Percentiles rank a stretch among this genome's conserved stretches.
phyloP scores from a whole-genome alignment of 1,140 invertebrate genomes.

The Adelges cooleyi region DNA sequence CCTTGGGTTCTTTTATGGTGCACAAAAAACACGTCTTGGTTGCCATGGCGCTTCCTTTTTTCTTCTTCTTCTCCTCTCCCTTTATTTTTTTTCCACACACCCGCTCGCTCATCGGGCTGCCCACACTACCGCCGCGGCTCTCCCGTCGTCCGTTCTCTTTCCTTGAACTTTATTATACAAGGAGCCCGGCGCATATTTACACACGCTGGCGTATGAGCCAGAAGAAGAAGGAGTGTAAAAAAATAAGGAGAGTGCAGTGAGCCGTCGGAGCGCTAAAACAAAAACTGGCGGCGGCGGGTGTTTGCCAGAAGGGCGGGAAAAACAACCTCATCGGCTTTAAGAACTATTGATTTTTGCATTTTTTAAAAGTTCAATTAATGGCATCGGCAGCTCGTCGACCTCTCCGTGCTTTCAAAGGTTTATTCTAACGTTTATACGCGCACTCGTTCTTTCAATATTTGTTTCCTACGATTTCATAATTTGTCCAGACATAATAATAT shows the following conservation, averaged over 20 bases:
- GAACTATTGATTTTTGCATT: constrained; percentile 29
- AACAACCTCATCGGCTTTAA: constrained; percentile 29
- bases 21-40: constrained; percentile 28
- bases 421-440: background rate
- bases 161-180: constrained; percentile 25
- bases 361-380: constrained; percentile 29
- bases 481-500: too few species aligned
- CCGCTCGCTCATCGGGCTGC: background rate
- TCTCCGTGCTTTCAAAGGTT: constrained; percentile 1
- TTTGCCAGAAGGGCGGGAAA: background rate
- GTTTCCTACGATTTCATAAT: too few species aligned
- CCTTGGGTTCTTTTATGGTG: constrained; percentile 28
- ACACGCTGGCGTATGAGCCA: background rate
- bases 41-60: constrained; percentile 30
- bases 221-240: background rate
- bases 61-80: background rate
- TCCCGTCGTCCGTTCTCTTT: constrained; percentile 5
- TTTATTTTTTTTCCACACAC: constrained; percentile 13
- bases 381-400: background rate
- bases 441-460: too few species aligned
- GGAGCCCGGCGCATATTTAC: constrained; percentile 21
- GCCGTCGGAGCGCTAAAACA: constrained; percentile 21
- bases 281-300: background rate
- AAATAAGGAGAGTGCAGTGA: constrained; percentile 1
- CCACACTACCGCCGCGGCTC: background rate